These are phyloP conservation scores for Dendrocincla tyrannina DNA, from an alignment of 2,797 vertebrate genomes.

Conservation along the genomic window DNA sequence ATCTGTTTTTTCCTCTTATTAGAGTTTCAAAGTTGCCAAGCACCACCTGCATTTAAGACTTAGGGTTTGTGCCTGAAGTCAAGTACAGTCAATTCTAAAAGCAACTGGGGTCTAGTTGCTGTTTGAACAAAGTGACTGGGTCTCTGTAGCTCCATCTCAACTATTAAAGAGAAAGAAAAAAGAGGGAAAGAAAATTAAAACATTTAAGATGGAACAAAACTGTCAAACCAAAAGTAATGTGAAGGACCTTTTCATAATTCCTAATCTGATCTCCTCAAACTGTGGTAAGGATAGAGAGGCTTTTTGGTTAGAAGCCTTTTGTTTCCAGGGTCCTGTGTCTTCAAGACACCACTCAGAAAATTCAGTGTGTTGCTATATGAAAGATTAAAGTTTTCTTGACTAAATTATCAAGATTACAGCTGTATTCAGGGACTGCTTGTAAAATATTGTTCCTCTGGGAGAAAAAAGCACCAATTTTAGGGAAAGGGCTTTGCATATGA, in stretches of 20 bases:
- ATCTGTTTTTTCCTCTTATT: neutral
- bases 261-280: neutral
- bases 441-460: neutral
- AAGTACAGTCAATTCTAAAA: neutral
- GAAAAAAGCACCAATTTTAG: neutral
- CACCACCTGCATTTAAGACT: neutral
- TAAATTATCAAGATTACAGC: neutral
- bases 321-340: neutral
- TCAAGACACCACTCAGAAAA: neutral
- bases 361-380: neutral
- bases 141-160: neutral
- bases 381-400: neutral
- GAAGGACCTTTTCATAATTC: neutral
- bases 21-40: neutral
- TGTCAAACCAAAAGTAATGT: neutral
- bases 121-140: neutral
- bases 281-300: neutral
- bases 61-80: neutral
- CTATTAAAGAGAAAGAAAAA: neutral
- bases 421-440: neutral
- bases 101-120: neutral
- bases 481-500: neutral
- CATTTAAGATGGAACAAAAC: neutral
- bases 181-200: neutral
- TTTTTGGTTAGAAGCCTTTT: neutral